Conservation (phyloP, 92 coral and sea anemone species). For the Paramuricea clavata region DNA sequence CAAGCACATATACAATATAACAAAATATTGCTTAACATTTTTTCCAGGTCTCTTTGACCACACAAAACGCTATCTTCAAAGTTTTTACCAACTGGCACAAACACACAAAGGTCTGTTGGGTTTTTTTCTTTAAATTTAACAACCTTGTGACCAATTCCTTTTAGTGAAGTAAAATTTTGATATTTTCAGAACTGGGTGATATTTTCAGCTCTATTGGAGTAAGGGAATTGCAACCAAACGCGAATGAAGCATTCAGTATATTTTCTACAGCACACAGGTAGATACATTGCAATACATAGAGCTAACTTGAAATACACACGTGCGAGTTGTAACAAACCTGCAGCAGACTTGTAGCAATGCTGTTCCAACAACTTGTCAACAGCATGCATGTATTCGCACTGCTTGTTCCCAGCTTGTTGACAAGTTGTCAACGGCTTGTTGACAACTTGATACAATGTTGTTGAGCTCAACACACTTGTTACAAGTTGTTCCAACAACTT, state of each 20-base stretch:
- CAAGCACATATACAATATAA: neutral
- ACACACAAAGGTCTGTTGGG: constrained; percentile 82
- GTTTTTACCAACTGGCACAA: constrained; percentile 94
- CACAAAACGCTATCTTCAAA: constrained; percentile 92
- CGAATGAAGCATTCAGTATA: constrained; percentile 96
- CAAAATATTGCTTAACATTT: neutral
- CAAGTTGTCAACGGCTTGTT: no score
- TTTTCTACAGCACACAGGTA: constrained; percentile 98
- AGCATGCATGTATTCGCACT: no score
- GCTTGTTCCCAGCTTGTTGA: no score
- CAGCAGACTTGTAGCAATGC: no score
- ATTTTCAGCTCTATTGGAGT: constrained; percentile 98
- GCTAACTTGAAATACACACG: no score
- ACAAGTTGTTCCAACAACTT: no score
- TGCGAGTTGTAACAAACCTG: no score
- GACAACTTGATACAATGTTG: no score
- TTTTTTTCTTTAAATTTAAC: neutral
- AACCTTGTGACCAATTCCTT: no score
- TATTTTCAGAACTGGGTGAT: constrained; percentile 93
- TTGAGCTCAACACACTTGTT: no score
- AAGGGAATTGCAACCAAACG: constrained; percentile 98
- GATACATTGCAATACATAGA: neutral
- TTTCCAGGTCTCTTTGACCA: constrained; percentile 89
- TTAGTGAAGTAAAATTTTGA: no score
- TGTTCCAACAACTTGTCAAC: no score